These are phyloP conservation scores for Drosophila neocordata DNA, from an alignment of 1,140 invertebrate species.

Conservation along the genomic window DNA sequence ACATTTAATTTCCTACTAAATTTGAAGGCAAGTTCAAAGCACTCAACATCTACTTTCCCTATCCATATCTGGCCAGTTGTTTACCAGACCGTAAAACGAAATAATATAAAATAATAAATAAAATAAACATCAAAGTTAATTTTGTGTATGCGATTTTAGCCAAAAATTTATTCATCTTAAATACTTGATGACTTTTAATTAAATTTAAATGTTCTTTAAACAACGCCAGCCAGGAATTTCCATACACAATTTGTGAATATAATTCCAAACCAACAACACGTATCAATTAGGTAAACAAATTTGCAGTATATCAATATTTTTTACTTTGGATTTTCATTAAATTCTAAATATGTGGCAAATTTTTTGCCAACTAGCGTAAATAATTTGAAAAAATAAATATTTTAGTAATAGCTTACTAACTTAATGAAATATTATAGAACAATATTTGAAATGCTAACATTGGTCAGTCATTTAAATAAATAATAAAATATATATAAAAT, in stretches of 20 bases:
- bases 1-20: constrained; percentile 23
- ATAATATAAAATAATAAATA: constrained; percentile 10
- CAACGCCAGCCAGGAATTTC: background rate
- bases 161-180: constrained; percentile 24
- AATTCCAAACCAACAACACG: background rate
- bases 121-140: constrained; percentile 55
- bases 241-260: background rate
- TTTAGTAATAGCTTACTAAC: too few species aligned
- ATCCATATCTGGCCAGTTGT: constrained; percentile 30
- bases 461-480: too few species aligned
- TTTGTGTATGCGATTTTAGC: constrained; percentile 14
- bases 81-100: constrained; percentile 44
- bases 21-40: constrained; percentile 39
- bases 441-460: too few species aligned
- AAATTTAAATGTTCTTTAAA: constrained; percentile 31
- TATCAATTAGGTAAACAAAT: constrained; percentile 23
- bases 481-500: too few species aligned
- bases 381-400: background rate
- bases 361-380: background rate
- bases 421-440: background rate
- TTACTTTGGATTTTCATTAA: constrained; percentile 17
- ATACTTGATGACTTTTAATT: constrained; percentile 42
- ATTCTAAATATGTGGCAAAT: background rate
- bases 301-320: constrained; percentile 14
- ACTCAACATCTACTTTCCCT: constrained; percentile 10